Conservation (phyloP, 1,140 invertebrate species). For the Aplysia californica region DNA sequence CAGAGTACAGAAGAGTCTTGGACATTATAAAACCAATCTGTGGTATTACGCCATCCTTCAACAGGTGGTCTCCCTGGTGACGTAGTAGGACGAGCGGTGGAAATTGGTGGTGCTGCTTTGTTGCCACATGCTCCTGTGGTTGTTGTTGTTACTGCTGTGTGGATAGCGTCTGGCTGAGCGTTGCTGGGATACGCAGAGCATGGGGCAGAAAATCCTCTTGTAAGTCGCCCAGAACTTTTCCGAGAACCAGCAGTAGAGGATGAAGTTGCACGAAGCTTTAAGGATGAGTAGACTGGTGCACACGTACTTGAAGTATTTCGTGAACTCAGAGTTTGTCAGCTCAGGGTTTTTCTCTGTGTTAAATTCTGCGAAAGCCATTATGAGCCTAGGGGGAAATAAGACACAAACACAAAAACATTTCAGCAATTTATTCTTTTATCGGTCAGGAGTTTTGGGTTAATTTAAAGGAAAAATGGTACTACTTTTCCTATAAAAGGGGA, state of each 20-base stretch:
- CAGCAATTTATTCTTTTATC: no score
- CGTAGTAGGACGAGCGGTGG: constrained; percentile 43
- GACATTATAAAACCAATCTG: no score
- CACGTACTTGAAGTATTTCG: not conserved
- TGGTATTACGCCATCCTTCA: constrained; percentile 23
- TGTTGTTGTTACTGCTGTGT: constrained; percentile 33
- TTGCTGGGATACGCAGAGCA: constrained; percentile 34
- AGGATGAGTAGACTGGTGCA: constrained; percentile 75
- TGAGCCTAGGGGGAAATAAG: not conserved
- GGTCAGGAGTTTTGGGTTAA: no score
- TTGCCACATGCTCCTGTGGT: constrained; percentile 36
- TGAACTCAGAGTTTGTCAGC: not conserved
- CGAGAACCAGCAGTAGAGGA: constrained; percentile 82
- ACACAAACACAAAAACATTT: no score
- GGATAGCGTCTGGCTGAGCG: not conserved
- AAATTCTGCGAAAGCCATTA: not conserved
- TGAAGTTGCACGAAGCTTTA: constrained; percentile 79
- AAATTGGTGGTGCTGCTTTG: constrained; percentile 41
- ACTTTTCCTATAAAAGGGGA: no score
- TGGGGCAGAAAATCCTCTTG: constrained; percentile 73
- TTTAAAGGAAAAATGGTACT: no score
- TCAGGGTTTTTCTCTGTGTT: not conserved
- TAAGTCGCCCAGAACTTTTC: constrained; percentile 83
- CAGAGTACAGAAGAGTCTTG: no score
- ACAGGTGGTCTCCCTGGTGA: constrained; percentile 50